A percentile compares a stretch with the other conserved stretches of the same genome.
These are phyloP conservation scores for Myzus persicae DNA, from an alignment of 1,140 invertebrate species.

Conservation along the genomic window DNA sequence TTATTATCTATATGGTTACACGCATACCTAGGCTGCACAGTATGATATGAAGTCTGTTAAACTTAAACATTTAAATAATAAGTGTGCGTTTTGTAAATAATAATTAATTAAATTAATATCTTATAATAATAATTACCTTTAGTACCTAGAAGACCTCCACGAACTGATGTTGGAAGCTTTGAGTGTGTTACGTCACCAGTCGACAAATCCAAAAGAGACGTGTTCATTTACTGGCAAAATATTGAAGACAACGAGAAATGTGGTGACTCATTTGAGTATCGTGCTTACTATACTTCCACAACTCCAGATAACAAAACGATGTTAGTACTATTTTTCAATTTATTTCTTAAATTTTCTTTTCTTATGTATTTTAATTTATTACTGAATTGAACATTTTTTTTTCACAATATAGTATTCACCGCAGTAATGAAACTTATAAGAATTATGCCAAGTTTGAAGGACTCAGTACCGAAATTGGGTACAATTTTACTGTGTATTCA, in stretches of 20 bases:
- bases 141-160: constrained; percentile 70
- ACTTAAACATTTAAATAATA: not conserved
- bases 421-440: constrained; percentile 61
- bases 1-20: not conserved
- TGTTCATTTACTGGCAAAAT: constrained; percentile 76
- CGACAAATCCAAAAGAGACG: constrained; percentile 65
- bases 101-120: constrained; percentile 59
- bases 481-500: constrained; percentile 68
- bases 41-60: not conserved
- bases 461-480: constrained; percentile 65
- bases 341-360: constrained; percentile 5
- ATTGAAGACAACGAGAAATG: constrained; percentile 71
- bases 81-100: not conserved
- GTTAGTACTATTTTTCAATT: not conserved
- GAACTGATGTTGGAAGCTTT: constrained; percentile 73
- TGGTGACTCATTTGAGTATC: constrained; percentile 67
- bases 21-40: not conserved
- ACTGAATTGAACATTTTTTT: not conserved
- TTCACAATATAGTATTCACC: not conserved
- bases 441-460: constrained; percentile 69
- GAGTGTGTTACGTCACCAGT: constrained; percentile 66
- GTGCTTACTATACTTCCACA: constrained; percentile 62
- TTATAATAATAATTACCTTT: constrained; percentile 59
- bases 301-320: not conserved
- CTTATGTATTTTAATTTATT: not conserved